Evolutionary conservation across 2,797 vertebrate species (phyloP).

Genomic region (Pogoniulus pusillus): DNA sequence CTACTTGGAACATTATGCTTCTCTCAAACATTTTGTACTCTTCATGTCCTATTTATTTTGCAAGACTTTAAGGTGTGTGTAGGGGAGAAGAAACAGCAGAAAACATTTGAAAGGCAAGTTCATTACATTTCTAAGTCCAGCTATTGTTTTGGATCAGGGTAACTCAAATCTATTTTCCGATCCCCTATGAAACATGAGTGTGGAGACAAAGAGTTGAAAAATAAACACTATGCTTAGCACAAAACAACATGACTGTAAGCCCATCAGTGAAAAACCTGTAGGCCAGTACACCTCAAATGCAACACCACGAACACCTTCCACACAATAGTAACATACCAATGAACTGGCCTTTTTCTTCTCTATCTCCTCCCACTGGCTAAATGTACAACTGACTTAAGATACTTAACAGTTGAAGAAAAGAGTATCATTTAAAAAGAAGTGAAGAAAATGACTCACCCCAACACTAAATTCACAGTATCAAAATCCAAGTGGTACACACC

Average conservation of each 20-base stretch:
- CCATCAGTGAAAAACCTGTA: constrained; percentile 27
- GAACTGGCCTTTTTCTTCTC: constrained; percentile 55
- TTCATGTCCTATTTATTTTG: background rate
- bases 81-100: background rate
- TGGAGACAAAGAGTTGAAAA: background rate
- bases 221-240: background rate
- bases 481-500: constrained; percentile 61
- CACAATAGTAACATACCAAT: constrained; percentile 37
- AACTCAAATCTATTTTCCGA: constrained; percentile 18
- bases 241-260: background rate
- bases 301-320: constrained; percentile 42
- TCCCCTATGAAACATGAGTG: background rate
- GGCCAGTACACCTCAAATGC: constrained; percentile 38
- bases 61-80: background rate
- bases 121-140: constrained; percentile 8
- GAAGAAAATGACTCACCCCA: constrained; percentile 54
- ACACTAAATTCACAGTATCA: constrained; percentile 56
- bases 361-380: constrained; percentile 43
- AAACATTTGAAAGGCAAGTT: constrained; percentile 9
- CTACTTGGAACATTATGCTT: background rate
- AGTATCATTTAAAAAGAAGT: constrained; percentile 34
- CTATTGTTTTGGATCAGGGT: constrained; percentile 19
- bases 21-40: background rate
- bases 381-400: constrained; percentile 16
- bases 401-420: constrained; percentile 54